Percentiles rank a stretch among this genome's conserved stretches.
Evolutionary conservation across 2,888 invertebrate species (phyloP).

Genomic region (Gerris lacustris): DNA sequence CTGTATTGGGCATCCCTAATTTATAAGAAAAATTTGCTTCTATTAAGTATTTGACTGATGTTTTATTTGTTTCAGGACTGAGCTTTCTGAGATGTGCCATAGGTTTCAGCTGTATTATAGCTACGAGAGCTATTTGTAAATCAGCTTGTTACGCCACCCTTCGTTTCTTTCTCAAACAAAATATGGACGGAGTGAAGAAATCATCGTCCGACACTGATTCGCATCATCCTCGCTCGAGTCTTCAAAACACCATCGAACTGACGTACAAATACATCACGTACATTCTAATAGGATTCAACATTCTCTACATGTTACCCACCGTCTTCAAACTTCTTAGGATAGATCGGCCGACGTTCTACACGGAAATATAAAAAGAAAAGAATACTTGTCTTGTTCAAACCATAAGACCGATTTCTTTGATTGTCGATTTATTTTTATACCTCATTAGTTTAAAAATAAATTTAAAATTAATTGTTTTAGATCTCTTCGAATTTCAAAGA

Average conservation of each 20-base stretch:
- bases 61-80: conserved; percentile 25
- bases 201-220: background rate
- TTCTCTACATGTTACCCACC: conserved; percentile 61
- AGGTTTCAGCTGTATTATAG: conserved; percentile 62
- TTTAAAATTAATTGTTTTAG: too few relatives aligned
- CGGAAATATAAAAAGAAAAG: conserved; percentile 52
- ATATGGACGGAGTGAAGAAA: conserved; percentile 43
- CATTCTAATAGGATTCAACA: conserved; percentile 65
- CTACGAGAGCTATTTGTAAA: conserved; percentile 56
- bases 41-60: background rate
- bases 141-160: conserved; percentile 54
- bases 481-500: too few relatives aligned
- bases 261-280: conserved; percentile 73
- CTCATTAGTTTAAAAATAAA: too few relatives aligned
- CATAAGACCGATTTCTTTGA: background rate
- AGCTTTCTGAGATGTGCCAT: conserved; percentile 54
- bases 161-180: conserved; percentile 55
- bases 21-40: too few relatives aligned
- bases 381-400: background rate
- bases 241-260: conserved; percentile 59
- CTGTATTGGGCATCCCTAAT: too few relatives aligned
- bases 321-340: conserved; percentile 64
- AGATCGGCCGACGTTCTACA: conserved; percentile 70
- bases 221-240: conserved; percentile 19
- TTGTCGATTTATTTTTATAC: too few relatives aligned